phyloP scores from a whole-genome alignment of 2,113 vertebrate species.

The Chloropsis hardwickii region DNA sequence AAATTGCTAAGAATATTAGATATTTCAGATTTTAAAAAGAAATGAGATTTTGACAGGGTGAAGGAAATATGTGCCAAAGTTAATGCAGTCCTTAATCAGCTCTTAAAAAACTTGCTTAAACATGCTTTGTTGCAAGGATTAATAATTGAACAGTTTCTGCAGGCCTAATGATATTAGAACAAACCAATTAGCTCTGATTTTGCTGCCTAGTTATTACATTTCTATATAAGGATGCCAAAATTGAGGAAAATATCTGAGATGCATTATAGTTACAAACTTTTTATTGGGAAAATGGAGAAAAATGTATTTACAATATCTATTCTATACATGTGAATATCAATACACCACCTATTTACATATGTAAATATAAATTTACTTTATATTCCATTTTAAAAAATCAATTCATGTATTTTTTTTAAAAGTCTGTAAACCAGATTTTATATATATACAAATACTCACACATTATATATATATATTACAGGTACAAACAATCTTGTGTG shows the following conservation, averaged over 20 bases:
- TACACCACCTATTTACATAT: background rate
- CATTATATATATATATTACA: background rate
- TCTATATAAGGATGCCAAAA: background rate
- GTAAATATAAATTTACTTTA: background rate
- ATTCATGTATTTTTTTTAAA: background rate
- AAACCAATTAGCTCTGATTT: constrained; percentile 35
- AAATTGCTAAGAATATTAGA: background rate
- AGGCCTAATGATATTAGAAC: constrained; percentile 14
- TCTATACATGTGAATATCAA: background rate
- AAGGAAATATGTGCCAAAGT: background rate
- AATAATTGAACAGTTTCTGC: constrained; percentile 38
- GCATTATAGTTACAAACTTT: background rate
- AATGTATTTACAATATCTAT: background rate
- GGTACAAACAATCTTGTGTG: background rate
- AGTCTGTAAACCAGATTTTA: background rate
- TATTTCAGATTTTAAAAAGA: background rate
- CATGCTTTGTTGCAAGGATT: constrained; percentile 10
- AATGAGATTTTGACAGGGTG: background rate
- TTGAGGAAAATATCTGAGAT: background rate
- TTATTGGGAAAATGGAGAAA: background rate
- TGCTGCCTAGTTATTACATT: background rate
- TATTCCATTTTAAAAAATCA: background rate
- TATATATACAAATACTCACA: background rate
- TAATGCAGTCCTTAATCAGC: background rate
- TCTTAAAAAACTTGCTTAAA: constrained; percentile 29